A percentile compares a stretch with the other conserved stretches of the same genome.
phyloP scores from a whole-genome alignment of 1,140 invertebrate genomes.

The Drosophila repleta region DNA sequence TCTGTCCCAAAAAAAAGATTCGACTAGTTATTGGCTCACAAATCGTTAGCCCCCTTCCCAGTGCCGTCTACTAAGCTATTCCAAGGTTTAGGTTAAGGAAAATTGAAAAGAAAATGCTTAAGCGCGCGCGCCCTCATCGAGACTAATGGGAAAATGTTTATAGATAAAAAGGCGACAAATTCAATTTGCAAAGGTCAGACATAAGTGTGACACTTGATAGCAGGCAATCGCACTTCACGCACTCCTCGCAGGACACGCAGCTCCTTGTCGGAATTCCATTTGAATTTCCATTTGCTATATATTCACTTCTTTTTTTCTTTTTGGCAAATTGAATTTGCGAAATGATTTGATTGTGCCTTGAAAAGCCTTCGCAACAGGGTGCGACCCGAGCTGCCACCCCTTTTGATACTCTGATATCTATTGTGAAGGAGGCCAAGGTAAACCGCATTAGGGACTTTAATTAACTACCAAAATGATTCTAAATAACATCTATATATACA shows the following conservation, averaged over 20 bases:
- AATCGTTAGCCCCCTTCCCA: neutral
- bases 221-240: constrained; percentile 74
- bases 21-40: constrained; percentile 4
- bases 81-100: constrained; percentile 20
- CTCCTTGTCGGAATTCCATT: constrained; percentile 60
- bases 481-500: constrained; percentile 26
- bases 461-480: constrained; percentile 47
- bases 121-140: neutral
- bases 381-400: constrained; percentile 49
- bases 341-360: constrained; percentile 74
- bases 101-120: constrained; percentile 34
- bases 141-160: constrained; percentile 76
- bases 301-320: constrained; percentile 41
- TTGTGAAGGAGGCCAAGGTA: constrained; percentile 47
- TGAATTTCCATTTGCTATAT: constrained; percentile 65
- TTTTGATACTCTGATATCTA: constrained; percentile 30
- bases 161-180: constrained; percentile 82
- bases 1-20: neutral
- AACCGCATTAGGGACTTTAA: constrained; percentile 78
- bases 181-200: constrained; percentile 82
- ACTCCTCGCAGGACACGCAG: constrained; percentile 44
- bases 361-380: constrained; percentile 42
- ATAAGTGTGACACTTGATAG: constrained; percentile 73
- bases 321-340: constrained; percentile 72
- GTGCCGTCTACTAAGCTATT: constrained; percentile 17